Conservation (phyloP, 2,888 invertebrate genomes). For the Ligdia adustata region DNA sequence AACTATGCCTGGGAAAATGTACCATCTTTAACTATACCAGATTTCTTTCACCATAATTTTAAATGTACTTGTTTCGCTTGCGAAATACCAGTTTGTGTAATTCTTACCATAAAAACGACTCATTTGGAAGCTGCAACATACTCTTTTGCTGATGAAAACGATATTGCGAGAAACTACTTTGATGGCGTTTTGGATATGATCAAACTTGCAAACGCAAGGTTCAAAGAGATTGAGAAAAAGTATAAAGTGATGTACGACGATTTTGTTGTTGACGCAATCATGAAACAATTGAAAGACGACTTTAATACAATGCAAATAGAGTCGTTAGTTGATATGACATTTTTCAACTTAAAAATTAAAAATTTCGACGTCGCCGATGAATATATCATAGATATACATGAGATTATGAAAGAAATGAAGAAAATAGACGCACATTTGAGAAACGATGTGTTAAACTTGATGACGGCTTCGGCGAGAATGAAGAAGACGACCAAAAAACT, state of each 20-base stretch:
- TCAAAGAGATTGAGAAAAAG: conserved; percentile 36
- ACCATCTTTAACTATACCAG: conserved; percentile 51
- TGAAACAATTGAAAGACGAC: conserved; percentile 36
- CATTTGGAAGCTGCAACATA: conserved; percentile 61
- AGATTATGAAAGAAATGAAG: conserved; percentile 47
- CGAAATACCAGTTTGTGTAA: conserved; percentile 39
- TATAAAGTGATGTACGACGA: conserved; percentile 40
- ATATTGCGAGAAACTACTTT: conserved; percentile 64
- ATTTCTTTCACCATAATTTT: conserved; percentile 50
- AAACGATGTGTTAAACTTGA: conserved; percentile 62
- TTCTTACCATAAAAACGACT: conserved; percentile 47
- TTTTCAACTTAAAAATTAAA: conserved; percentile 53
- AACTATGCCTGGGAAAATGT: conserved; percentile 44
- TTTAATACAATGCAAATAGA: conserved; percentile 48
- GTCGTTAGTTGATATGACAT: conserved; percentile 57
- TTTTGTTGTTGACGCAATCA: conserved; percentile 47
- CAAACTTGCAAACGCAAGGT: conserved; percentile 41
- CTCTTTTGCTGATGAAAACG: conserved; percentile 55
- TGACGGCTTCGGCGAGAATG: conserved; percentile 53
- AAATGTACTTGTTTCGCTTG: conserved; percentile 61
- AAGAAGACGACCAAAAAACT: conserved; percentile 40
- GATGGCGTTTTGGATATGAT: conserved; percentile 52
- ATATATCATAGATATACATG: conserved; percentile 56
- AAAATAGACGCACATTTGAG: conserved; percentile 43
- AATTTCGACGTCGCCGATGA: conserved; percentile 54